phyloP scores from a whole-genome alignment of 2,797 vertebrate genomes.

The Crax fasciolata region DNA sequence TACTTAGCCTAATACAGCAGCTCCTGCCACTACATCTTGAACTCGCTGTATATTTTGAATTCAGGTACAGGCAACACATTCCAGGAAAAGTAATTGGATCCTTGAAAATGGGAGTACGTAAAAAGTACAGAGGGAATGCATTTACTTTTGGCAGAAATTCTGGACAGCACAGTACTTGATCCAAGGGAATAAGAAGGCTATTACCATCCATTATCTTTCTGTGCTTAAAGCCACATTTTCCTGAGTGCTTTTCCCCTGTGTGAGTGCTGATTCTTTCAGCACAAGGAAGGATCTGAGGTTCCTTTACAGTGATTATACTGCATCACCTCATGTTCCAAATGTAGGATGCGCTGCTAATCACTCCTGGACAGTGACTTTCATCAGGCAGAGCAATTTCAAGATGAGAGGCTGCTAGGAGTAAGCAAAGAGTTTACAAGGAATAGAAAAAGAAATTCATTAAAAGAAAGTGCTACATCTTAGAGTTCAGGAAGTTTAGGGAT shows the following conservation, averaged over 20 bases:
- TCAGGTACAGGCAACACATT: not conserved
- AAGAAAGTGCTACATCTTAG: not conserved
- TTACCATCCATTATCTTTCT: constrained; percentile 10
- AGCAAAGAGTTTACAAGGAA: not conserved
- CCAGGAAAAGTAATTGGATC: not conserved
- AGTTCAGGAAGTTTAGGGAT: not conserved
- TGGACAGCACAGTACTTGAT: not conserved
- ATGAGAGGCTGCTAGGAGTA: not conserved
- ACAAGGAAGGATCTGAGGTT: not conserved
- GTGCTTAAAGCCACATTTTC: not conserved
- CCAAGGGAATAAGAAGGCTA: not conserved
- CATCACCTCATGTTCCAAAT: not conserved
- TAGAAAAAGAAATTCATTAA: not conserved
- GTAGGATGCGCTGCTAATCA: not conserved
- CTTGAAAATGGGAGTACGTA: not conserved
- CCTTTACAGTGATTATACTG: not conserved
- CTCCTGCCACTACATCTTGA: not conserved
- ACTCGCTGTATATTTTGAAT: not conserved
- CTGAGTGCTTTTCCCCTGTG: not conserved
- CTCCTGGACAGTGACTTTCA: not conserved
- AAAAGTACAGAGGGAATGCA: not conserved
- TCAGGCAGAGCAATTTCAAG: not conserved
- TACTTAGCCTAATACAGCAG: not conserved
- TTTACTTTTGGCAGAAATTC: constrained; percentile 1
- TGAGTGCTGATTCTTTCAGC: not conserved